These are phyloP conservation scores for Cheilosia pagana DNA, from an alignment of 2,888 invertebrate genomes.

Conservation along the genomic window DNA sequence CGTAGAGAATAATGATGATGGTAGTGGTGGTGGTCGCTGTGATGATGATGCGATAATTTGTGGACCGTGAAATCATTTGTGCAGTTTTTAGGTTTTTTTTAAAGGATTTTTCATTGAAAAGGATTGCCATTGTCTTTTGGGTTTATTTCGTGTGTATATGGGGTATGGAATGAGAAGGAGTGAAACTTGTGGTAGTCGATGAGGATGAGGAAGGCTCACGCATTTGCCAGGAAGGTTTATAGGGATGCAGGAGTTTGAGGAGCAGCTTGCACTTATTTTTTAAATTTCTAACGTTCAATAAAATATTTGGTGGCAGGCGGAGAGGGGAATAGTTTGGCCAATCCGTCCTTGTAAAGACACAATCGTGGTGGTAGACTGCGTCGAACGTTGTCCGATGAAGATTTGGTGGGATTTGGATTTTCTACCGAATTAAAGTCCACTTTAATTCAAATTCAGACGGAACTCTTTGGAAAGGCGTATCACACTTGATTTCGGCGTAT, in stretches of 20 bases:
- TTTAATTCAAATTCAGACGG: too few relatives aligned
- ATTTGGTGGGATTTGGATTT: too few relatives aligned
- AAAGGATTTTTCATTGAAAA: slow-evolving; percentile 38
- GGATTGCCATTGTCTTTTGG: slow-evolving; percentile 26
- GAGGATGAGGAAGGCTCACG: background rate
- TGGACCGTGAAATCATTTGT: slow-evolving; percentile 70
- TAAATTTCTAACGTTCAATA: slow-evolving; percentile 2
- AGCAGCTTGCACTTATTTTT: slow-evolving; percentile 15
- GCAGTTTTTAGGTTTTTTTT: slow-evolving; percentile 42
- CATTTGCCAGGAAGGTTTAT: background rate
- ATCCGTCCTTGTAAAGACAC: too few relatives aligned
- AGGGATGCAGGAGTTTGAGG: background rate
- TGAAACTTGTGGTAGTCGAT: slow-evolving; percentile 18
- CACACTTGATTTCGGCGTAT: too few relatives aligned
- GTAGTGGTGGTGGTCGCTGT: slow-evolving; percentile 37
- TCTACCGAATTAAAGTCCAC: too few relatives aligned
- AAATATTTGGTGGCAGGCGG: too few relatives aligned
- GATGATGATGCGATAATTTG: slow-evolving; percentile 74
- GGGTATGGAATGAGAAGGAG: slow-evolving; percentile 53
- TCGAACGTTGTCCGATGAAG: too few relatives aligned
- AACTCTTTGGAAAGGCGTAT: too few relatives aligned
- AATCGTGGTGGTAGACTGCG: too few relatives aligned
- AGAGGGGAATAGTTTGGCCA: too few relatives aligned
- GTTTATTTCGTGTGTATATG: background rate
- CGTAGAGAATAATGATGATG: slow-evolving; percentile 52